Conservation (phyloP, 1,140 invertebrate species). For the Drosophila sechellia region DNA sequence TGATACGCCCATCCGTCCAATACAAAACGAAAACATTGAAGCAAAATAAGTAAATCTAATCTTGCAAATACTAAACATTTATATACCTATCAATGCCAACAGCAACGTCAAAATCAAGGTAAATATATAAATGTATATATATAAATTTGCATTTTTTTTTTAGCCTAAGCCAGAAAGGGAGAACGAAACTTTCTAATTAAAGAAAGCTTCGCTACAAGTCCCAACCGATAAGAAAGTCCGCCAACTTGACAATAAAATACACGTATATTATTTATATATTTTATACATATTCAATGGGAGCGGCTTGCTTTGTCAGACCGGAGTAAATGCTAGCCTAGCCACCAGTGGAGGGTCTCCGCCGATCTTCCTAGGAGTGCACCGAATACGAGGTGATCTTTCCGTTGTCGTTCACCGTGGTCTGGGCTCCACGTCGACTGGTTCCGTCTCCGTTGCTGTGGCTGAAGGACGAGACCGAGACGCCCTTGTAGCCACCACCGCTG, state of each 20-base stretch:
- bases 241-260: conserved; percentile 30
- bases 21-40: conserved; percentile 20
- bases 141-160: conserved; percentile 41
- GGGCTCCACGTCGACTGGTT: conserved; percentile 86
- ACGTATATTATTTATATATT: conserved; percentile 41
- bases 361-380: conserved; percentile 81
- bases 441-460: conserved; percentile 87
- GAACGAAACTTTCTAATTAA: conserved; percentile 61
- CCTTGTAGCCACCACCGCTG: conserved; percentile 85
- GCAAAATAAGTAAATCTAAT: conserved; percentile 26
- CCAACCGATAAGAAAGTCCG: conserved; percentile 45
- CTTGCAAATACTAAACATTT: conserved; percentile 9
- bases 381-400: conserved; percentile 88
- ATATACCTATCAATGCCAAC: conserved; percentile 1
- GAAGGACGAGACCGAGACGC: conserved; percentile 88
- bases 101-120: conserved; percentile 59
- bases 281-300: conserved; percentile 34
- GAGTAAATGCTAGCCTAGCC: conserved; percentile 1
- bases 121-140: conserved; percentile 1
- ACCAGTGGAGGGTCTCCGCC: not conserved
- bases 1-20: conserved; percentile 30
- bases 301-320: conserved; percentile 1
- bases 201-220: conserved; percentile 40
- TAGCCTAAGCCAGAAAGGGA: conserved; percentile 3
- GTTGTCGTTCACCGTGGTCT: conserved; percentile 90